Conservation (phyloP, 2,888 invertebrate genomes). For the Andrena trimmerana region DNA sequence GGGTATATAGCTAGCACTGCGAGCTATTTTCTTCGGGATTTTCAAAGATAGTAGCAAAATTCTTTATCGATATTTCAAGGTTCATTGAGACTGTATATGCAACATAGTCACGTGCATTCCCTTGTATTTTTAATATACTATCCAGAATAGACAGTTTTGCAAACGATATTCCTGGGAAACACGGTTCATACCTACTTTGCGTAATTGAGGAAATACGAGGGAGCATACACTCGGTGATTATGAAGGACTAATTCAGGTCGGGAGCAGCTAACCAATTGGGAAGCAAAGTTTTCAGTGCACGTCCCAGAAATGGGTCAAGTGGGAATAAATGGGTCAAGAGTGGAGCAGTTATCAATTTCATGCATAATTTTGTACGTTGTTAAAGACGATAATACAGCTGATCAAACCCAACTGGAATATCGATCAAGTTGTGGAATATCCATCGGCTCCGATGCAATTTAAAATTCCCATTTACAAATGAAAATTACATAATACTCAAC, state of each 20-base stretch:
- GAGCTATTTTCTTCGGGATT: no score
- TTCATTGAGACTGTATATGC: no score
- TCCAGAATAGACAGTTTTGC: no score
- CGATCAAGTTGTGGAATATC: neutral
- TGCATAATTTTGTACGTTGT: constrained; percentile 14
- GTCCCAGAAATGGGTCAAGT: constrained; percentile 17
- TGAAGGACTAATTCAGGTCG: neutral
- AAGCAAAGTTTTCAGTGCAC: neutral
- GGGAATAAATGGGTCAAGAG: constrained; percentile 19
- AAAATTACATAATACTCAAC: neutral
- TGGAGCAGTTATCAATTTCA: neutral
- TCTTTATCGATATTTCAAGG: no score
- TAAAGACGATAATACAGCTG: neutral
- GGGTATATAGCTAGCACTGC: no score
- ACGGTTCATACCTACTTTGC: no score
- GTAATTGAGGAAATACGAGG: no score
- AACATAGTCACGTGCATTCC: no score
- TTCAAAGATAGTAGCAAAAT: neutral
- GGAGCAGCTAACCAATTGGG: neutral
- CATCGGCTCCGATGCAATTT: neutral
- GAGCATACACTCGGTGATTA: neutral
- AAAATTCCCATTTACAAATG: neutral
- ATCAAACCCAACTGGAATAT: neutral
- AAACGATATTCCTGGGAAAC: no score
- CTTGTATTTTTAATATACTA: no score